These are phyloP conservation scores for Ecliptopera silaceata DNA, from an alignment of 2,888 invertebrate genomes.

Conservation along the genomic window DNA sequence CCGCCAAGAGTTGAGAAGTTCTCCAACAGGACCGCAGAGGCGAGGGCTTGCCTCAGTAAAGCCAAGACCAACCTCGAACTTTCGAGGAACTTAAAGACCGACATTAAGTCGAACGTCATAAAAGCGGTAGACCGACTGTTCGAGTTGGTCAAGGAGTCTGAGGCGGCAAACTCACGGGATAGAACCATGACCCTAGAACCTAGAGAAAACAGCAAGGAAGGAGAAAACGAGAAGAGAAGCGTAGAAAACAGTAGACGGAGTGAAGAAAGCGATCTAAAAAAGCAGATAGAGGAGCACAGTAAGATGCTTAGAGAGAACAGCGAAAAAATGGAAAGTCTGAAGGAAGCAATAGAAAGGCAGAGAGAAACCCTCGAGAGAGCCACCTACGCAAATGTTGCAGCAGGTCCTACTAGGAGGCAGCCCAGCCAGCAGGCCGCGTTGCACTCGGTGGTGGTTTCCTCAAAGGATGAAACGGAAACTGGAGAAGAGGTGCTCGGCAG, in stretches of 20 bases:
- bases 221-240: too few species aligned
- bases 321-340: neutral
- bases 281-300: neutral
- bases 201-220: neutral
- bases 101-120: neutral
- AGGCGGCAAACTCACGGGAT: neutral
- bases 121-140: neutral
- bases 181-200: neutral
- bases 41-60: neutral
- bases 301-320: neutral
- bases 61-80: neutral
- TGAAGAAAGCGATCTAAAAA: neutral
- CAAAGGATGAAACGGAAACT: neutral
- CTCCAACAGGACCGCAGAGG: conserved; percentile 20
- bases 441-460: neutral
- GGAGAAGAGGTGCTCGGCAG: neutral
- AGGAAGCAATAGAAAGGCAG: neutral
- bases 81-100: neutral
- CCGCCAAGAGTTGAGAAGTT: conserved; percentile 9
- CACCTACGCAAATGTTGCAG: neutral
- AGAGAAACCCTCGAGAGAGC: neutral
- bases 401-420: neutral
- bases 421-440: neutral
- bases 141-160: neutral
- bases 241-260: too few species aligned